phyloP scores from a whole-genome alignment of 2,888 invertebrate genomes.

The Leptinotarsa tumamoca region DNA sequence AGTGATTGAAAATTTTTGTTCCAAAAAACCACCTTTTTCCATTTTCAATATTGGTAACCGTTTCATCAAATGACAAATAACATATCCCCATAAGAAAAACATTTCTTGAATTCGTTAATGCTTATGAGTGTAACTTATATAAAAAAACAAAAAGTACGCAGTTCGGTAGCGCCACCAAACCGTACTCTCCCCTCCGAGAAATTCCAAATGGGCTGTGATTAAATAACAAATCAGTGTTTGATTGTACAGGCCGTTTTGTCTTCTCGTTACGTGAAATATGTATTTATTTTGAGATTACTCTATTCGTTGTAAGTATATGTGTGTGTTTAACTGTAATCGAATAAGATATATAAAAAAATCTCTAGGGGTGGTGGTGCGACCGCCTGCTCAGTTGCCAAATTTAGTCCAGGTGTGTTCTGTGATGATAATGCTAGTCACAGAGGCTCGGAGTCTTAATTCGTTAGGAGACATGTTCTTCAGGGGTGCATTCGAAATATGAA shows the following conservation, averaged over 20 bases:
- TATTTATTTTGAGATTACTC: constrained; percentile 64
- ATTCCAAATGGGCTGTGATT: constrained; percentile 88
- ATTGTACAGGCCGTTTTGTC: constrained; percentile 78
- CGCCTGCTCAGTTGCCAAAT: constrained; percentile 61
- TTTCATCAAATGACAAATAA: neutral
- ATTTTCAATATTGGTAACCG: neutral
- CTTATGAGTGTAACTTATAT: constrained; percentile 27
- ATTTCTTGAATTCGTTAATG: constrained; percentile 18
- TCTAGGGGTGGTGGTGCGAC: constrained; percentile 53
- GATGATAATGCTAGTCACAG: constrained; percentile 63
- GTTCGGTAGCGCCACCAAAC: constrained; percentile 55
- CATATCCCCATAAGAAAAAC: neutral
- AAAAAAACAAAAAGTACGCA: constrained; percentile 39
- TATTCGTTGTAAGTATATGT: constrained; percentile 59
- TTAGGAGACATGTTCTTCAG: constrained; percentile 28
- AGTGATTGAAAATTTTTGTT: neutral
- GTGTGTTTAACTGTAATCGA: constrained; percentile 58
- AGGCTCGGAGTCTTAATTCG: constrained; percentile 49
- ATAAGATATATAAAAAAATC: constrained; percentile 50
- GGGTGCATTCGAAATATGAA: constrained; percentile 31
- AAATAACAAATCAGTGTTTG: constrained; percentile 74
- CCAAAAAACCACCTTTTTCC: neutral
- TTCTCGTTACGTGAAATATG: constrained; percentile 68
- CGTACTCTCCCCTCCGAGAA: constrained; percentile 67
- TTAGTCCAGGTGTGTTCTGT: constrained; percentile 61